Evolutionary conservation across 2,113 vertebrate species (phyloP), one percentile per base, ranked within the genome.

Genomic region (Megaptera novaeangliae): DNA sequence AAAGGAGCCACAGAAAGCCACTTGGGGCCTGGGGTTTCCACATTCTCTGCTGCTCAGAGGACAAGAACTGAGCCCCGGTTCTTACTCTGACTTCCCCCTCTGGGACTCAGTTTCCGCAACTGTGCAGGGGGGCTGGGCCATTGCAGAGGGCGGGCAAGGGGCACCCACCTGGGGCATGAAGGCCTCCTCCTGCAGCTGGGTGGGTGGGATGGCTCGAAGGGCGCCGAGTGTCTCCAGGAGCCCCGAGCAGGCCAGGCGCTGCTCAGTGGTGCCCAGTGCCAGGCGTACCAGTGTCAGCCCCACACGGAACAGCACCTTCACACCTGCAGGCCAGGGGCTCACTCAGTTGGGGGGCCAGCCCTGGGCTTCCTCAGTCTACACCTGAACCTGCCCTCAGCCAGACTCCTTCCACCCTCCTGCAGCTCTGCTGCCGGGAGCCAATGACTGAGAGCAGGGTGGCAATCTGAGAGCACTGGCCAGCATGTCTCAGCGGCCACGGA

Each of bases 181-280:
- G 75, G 68, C 20, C 3, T 99, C 98, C 84, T 99, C 99, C 86
- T 99, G 98, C 41, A 99, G 98, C 81, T 99, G 98, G 29, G 98
- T 15, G 0, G 98, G 96, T 39, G 98, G 99, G 75, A 99, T 98
- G 6, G 98, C 97, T 77, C 99, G 98, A 49, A 99, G 98, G 93
- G 94, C 98, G 75, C 99, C 99, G 20, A 99, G 98, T 0, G 99
- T 99, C 98, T 99, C 99, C 99, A 99, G 98, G 97, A 99, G 99
- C 3, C 99, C 99, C 0, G 98, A 97, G 44, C 99, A 99, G 94
- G 98, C 98, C 80, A 98, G 98, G 64, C 99, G 98, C 96, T 99
- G 99, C 12, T 99, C 99, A 0, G 98, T 95, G 14, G 98, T 98
- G 59, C 99, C 99, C 96, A 99, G 97, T 0, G 99, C 99, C 59